Evolutionary conservation across 2,797 vertebrate genomes (phyloP).

Genomic region (Anomalospiza imberbis): DNA sequence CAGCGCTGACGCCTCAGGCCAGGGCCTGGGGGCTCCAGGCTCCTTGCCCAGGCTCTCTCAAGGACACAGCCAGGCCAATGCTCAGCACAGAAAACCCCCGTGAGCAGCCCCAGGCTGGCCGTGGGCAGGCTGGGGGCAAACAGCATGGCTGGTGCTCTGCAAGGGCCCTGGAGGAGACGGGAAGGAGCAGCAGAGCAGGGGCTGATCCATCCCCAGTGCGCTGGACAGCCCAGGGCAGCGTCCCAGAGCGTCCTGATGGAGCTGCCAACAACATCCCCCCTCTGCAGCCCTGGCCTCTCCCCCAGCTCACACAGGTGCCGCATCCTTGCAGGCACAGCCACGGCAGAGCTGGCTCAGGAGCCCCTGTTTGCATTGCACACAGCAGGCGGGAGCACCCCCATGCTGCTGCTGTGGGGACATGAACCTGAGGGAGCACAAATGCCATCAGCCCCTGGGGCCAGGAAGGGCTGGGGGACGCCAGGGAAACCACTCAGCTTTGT

Average conservation of each 20-base stretch:
- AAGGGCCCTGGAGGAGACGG: neutral
- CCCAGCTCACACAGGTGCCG: neutral
- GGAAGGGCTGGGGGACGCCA: too few species aligned
- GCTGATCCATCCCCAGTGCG: neutral
- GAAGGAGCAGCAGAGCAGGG: neutral
- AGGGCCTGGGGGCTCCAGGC: too few species aligned
- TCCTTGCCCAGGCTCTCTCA: too few species aligned
- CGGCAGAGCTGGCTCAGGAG: too few species aligned
- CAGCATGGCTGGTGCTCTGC: neutral
- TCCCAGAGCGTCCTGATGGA: neutral
- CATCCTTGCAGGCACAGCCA: neutral
- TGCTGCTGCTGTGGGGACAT: too few species aligned
- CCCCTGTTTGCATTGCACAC: too few species aligned
- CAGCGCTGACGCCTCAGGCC: too few species aligned
- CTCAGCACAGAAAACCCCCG: neutral
- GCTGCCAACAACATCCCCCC: neutral
- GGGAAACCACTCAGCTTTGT: too few species aligned
- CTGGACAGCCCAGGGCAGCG: neutral
- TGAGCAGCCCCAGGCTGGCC: neutral
- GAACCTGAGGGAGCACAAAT: too few species aligned
- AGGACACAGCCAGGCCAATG: too few species aligned
- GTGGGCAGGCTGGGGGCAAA: neutral
- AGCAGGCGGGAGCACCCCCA: too few species aligned
- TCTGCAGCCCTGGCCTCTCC: neutral
- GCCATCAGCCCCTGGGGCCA: too few species aligned